Evolutionary conservation across 2,113 vertebrate species (phyloP).

Genomic region (Boleophthalmus pectinirostris): DNA sequence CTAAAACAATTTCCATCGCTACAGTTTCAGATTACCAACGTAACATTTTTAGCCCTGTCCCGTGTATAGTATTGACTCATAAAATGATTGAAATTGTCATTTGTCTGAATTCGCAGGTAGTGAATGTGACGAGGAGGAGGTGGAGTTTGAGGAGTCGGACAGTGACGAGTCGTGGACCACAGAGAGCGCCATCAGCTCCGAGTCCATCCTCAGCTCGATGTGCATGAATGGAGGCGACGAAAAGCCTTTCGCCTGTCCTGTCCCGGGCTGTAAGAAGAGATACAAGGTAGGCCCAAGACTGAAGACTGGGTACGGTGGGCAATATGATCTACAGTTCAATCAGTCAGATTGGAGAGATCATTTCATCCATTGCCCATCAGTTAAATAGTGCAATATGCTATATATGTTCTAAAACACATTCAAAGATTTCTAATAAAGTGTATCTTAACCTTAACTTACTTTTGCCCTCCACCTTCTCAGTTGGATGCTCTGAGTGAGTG

Average conservation of each 20-base stretch:
- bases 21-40: too few relatives aligned
- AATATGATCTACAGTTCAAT: neutral
- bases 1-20: too few relatives aligned
- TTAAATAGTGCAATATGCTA: neutral
- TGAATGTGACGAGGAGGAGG: conserved; percentile 96
- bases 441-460: too few relatives aligned
- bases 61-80: neutral
- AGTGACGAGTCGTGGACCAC: conserved; percentile 99
- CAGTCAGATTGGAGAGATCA: neutral
- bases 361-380: neutral
- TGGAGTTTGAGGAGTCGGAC: conserved; percentile 97
- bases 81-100: neutral
- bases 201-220: conserved; percentile 98
- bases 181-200: conserved; percentile 97
- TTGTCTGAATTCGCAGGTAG: conserved; percentile 79
- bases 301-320: neutral
- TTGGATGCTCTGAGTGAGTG: neutral
- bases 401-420: neutral
- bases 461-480: too few relatives aligned
- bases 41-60: neutral
- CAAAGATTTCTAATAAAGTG: too few relatives aligned
- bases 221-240: conserved; percentile 98
- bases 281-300: conserved; percentile 84
- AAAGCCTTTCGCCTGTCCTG: conserved; percentile 97
- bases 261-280: conserved; percentile 98